Evolutionary conservation across 2,113 vertebrate genomes (phyloP), one percentile per base, ranked within the genome.

Genomic region (Tenebrosternarchus preto): DNA sequence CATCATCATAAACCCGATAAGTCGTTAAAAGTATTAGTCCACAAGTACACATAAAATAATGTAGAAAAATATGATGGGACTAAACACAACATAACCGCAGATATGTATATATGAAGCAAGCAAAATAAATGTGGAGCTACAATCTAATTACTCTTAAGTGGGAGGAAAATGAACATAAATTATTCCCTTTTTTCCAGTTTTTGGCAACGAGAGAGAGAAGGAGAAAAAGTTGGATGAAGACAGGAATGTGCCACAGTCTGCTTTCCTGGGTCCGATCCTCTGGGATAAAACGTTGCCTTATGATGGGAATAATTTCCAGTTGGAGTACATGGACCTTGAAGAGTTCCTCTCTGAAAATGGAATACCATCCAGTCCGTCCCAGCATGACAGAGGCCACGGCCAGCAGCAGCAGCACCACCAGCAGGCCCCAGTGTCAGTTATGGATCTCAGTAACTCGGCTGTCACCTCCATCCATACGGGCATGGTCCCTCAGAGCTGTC

Each of bases 281-380:
- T 97, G 95, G 95, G 95, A 96, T 92, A 97, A 96, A 93, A 96
- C 95, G 6, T 92, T 97, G 86, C 94, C 95, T 6, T 97, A 97
- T 0, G 95, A 96, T 79, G 95, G 94, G 86, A 95, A 97, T 87
- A 94, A 92, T 88, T 97, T 97, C 91, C 95, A 96, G 87, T 88
- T 97, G 92, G 95, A 97, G 90, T 97, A 96, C 92, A 96, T 97
- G 95, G 95, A 97, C 92, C 92, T 97, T 91, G 95, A 97, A 88
- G 95, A 97, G 87, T 97, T 97, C 87, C 92, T 97, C 68, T 95
- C 94, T 0, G 95, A 97, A 91, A 96, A 97, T 83, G 95, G 95
- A 85, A 96, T 97, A 76, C 95, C 95, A 53, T 95, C 95, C 77
- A 95, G 94, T 83, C 94, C 94, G 1, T 90, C 91, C 31, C 93